These are phyloP conservation scores for Micropoecilia bifurca DNA, from an alignment of 2,797 vertebrate genomes.

Conservation along the genomic window DNA sequence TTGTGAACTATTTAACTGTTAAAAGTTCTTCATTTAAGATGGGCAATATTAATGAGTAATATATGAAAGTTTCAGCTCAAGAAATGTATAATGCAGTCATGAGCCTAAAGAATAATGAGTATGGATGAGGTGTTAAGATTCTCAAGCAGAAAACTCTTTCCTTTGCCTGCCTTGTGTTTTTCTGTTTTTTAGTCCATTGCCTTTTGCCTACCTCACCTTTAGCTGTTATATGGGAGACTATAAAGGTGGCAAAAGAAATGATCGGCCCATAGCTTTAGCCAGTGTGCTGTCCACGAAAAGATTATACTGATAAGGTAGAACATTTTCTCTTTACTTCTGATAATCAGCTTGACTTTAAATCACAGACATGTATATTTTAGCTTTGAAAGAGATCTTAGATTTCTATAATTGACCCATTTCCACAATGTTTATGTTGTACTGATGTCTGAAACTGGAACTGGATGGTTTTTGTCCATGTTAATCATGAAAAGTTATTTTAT, in stretches of 20 bases:
- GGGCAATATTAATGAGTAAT: not conserved
- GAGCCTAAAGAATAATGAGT: not conserved
- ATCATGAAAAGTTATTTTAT: too few relatives aligned
- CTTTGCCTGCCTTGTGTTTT: too few relatives aligned
- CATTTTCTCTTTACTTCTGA: too few relatives aligned
- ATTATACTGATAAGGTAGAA: too few relatives aligned
- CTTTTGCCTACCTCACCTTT: not conserved
- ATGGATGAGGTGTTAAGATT: not conserved
- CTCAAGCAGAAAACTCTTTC: too few relatives aligned
- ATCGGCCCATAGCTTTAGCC: not conserved
- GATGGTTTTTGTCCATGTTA: too few relatives aligned
- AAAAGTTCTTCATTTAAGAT: not conserved
- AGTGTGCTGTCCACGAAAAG: not conserved
- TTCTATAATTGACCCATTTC: too few relatives aligned
- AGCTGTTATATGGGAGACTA: not conserved
- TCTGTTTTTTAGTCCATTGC: not conserved
- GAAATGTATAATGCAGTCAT: not conserved
- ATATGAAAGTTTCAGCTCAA: constrained; percentile 1
- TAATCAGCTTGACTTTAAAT: too few relatives aligned
- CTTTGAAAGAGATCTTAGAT: too few relatives aligned
- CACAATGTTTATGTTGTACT: too few relatives aligned
- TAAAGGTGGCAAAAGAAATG: not conserved
- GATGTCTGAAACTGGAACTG: too few relatives aligned
- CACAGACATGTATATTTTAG: too few relatives aligned
- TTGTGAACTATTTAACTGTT: not conserved